Evolutionary conservation across 2,797 vertebrate species (phyloP).

Genomic region (Lagorchestes hirsutus): DNA sequence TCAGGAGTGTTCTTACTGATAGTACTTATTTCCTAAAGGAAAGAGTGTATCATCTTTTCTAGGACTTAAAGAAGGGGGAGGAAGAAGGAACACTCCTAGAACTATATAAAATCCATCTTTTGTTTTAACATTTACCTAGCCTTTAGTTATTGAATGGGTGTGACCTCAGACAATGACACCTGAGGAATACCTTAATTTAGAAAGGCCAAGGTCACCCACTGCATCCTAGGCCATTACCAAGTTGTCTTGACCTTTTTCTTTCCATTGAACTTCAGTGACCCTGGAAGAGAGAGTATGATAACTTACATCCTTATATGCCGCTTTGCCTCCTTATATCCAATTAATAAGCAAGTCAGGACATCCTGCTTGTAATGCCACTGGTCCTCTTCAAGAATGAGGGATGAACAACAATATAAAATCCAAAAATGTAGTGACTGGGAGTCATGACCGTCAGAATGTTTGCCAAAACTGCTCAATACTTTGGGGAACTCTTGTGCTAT

Average conservation of each 20-base stretch:
- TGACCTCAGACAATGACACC: neutral
- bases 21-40: too few relatives aligned
- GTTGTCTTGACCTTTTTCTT: neutral
- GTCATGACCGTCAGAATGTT: neutral
- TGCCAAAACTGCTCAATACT: neutral
- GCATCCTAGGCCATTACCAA: neutral
- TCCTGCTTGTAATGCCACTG: neutral
- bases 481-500: neutral
- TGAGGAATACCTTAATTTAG: neutral
- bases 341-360: too few relatives aligned
- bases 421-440: neutral
- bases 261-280: neutral
- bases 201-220: neutral
- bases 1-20: too few relatives aligned
- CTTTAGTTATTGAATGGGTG: neutral
- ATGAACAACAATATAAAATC: neutral
- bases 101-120: neutral
- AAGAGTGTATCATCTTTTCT: neutral
- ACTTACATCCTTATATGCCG: neutral
- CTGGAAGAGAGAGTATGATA: neutral
- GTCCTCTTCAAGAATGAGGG: neutral
- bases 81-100: too few relatives aligned
- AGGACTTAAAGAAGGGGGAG: neutral
- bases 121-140: neutral
- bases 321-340: neutral